Percentiles rank a stretch among this genome's conserved stretches.
Conservation (phyloP, 2,113 vertebrate species). For the Noctilio leporinus region DNA sequence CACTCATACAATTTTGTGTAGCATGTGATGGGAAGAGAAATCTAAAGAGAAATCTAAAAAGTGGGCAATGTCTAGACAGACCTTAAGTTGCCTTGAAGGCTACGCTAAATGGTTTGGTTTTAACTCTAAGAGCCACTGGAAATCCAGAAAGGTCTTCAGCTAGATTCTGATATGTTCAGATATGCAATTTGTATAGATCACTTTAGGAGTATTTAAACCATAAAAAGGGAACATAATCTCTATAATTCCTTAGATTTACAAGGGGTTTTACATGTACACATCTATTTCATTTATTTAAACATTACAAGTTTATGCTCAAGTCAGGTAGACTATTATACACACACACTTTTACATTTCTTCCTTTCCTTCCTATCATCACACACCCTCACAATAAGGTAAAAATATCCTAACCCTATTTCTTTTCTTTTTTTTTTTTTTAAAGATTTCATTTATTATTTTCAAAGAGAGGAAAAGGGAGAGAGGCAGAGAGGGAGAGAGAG, state of each 20-base stretch:
- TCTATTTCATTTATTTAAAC: background rate
- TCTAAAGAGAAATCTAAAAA: background rate
- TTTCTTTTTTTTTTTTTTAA: no score
- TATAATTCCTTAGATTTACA: background rate
- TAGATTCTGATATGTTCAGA: background rate
- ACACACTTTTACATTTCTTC: background rate
- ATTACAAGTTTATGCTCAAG: background rate
- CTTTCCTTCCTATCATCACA: background rate
- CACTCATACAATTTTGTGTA: background rate
- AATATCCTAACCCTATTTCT: background rate
- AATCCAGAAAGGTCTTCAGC: background rate
- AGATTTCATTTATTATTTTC: no score
- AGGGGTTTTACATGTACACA: no score
- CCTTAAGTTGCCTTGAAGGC: background rate
- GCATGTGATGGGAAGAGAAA: background rate
- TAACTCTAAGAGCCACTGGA: background rate
- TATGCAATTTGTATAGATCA: background rate
- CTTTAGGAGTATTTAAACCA: background rate
- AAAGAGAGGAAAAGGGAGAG: no score
- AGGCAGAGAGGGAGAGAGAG: no score
- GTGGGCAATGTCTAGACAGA: background rate
- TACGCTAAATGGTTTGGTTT: background rate
- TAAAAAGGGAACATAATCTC: background rate
- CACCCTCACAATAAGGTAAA: background rate
- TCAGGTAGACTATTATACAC: background rate